Conservation (phyloP, 2,888 invertebrate genomes). For the Drosophila limbata region DNA sequence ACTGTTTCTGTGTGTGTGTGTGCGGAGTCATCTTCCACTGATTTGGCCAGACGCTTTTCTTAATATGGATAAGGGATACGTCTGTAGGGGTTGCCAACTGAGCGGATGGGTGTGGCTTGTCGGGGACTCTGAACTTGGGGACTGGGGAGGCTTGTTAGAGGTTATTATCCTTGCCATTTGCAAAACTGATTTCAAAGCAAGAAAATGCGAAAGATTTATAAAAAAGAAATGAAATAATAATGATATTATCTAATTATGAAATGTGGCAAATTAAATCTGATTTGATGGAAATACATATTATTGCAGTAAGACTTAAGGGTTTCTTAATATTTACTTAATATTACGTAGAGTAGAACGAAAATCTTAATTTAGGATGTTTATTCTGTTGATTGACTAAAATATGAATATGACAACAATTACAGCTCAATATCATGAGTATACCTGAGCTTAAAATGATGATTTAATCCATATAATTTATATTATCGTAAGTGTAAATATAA, state of each 20-base stretch:
- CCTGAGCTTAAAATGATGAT: too few species aligned
- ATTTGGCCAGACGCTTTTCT: conserved; percentile 74
- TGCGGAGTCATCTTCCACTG: conserved; percentile 69
- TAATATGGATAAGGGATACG: conserved; percentile 40
- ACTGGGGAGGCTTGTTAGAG: conserved; percentile 71
- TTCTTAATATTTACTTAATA: too few species aligned
- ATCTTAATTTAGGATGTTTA: too few species aligned
- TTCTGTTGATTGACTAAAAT: too few species aligned
- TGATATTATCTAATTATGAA: conserved; percentile 25
- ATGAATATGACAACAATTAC: too few species aligned
- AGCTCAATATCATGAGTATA: too few species aligned
- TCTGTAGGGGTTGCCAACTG: conserved; percentile 14
- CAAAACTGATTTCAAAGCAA: conserved; percentile 78
- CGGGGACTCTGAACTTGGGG: too few species aligned
- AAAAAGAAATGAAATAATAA: conserved; percentile 12
- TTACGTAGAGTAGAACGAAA: too few species aligned
- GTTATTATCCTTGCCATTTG: conserved; percentile 81
- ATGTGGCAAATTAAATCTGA: conserved; percentile 19
- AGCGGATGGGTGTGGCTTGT: conserved; percentile 48
- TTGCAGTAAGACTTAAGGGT: too few species aligned
- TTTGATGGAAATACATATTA: background rate
- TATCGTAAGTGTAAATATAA: background rate
- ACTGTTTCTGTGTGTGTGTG: conserved; percentile 44
- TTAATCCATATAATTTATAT: background rate
- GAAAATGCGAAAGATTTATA: conserved; percentile 15